phyloP scores from a whole-genome alignment of 1,140 invertebrate species.

The Brachionus rubens region DNA sequence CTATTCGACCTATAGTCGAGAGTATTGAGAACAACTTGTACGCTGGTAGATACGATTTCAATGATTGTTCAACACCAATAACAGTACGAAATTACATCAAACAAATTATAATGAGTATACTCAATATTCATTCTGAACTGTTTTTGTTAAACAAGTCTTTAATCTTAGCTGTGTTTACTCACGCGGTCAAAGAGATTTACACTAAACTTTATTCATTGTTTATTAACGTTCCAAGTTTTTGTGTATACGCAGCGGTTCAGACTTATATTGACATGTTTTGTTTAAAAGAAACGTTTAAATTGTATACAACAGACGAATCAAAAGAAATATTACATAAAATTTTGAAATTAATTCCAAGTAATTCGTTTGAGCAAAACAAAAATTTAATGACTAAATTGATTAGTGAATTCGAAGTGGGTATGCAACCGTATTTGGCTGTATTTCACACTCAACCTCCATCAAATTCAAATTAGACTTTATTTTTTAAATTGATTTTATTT shows the following conservation, averaged over 20 bases:
- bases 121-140: conserved; percentile 40
- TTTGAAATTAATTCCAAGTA: conserved; percentile 12
- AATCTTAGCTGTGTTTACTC: conserved; percentile 9
- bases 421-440: conserved; percentile 32
- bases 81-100: conserved; percentile 35
- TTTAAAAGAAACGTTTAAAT: conserved; percentile 38
- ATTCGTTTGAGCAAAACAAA: conserved; percentile 19
- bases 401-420: not conserved
- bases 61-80: conserved; percentile 11
- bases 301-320: conserved; percentile 22
- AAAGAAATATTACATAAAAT: conserved; percentile 11
- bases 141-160: conserved; percentile 33
- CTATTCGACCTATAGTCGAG: conserved; percentile 5
- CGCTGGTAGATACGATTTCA: conserved; percentile 26
- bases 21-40: conserved; percentile 36
- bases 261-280: conserved; percentile 40
- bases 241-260: not conserved
- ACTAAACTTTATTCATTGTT: not conserved
- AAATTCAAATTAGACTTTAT: no score
- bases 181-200: conserved; percentile 15
- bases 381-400: conserved; percentile 13
- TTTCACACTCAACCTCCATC: conserved; percentile 28
- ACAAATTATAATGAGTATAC: conserved; percentile 17
- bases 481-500: no score
- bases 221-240: conserved; percentile 13